phyloP scores from a whole-genome alignment of 2,797 vertebrate genomes.

The Alosa sapidissima region DNA sequence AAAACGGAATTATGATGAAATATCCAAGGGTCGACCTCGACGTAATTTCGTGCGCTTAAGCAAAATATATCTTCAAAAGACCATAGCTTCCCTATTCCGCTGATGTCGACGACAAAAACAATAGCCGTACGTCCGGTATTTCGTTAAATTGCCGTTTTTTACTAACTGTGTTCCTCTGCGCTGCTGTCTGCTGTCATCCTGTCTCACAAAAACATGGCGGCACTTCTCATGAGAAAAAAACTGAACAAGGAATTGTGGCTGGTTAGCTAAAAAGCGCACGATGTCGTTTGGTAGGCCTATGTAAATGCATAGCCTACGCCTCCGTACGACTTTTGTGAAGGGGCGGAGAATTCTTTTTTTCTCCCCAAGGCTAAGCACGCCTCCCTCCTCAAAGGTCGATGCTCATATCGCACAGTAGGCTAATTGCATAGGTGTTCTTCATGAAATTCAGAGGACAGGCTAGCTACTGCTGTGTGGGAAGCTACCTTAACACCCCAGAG shows the following conservation, averaged over 20 bases:
- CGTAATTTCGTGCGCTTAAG: constrained; percentile 52
- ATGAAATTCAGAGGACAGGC: background rate
- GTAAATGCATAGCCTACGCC: constrained; percentile 40
- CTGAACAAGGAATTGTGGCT: constrained; percentile 45
- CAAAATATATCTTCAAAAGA: constrained; percentile 30
- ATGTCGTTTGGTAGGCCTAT: constrained; percentile 31
- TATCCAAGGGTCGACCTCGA: constrained; percentile 63
- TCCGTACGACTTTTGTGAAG: constrained; percentile 36
- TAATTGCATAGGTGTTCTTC: background rate
- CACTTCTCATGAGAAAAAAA: constrained; percentile 44
- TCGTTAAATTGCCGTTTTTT: constrained; percentile 46
- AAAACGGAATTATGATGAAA: constrained; percentile 60
- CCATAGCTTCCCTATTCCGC: constrained; percentile 23
- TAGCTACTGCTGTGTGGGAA: too few relatives aligned
- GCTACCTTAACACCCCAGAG: background rate
- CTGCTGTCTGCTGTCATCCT: constrained; percentile 72
- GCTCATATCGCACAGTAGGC: constrained; percentile 6
- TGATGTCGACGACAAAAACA: constrained; percentile 22
- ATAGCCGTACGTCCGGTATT: constrained; percentile 30
- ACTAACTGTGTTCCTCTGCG: constrained; percentile 53
- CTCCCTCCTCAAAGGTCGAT: constrained; percentile 16
- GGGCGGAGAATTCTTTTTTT: constrained; percentile 34
- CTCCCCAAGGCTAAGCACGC: background rate
- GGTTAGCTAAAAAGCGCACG: constrained; percentile 47
- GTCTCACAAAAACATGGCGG: constrained; percentile 70